phyloP scores from a whole-genome alignment of 2,113 vertebrate genomes.

The Crocuta crocuta region DNA sequence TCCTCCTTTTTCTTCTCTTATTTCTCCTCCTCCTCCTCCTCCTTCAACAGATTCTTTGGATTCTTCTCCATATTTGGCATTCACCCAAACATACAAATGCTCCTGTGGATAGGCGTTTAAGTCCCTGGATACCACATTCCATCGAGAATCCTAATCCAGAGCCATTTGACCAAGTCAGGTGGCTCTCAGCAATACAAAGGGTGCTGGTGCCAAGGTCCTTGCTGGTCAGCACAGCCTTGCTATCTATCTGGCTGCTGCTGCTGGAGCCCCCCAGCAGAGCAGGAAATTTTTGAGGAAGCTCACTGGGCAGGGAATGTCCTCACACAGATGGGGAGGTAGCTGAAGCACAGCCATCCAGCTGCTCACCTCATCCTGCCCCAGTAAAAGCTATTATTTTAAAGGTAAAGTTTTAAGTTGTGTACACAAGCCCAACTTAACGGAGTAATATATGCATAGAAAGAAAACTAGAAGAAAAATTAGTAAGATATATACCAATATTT shows the following conservation, averaged over 20 bases:
- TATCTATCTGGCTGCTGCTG: neutral
- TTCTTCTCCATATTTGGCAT: neutral
- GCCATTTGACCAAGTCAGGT: conserved; percentile 90
- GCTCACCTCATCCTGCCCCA: neutral
- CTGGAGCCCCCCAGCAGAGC: neutral
- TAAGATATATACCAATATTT: neutral
- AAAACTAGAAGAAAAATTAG: neutral
- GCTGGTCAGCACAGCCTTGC: neutral
- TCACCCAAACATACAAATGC: neutral
- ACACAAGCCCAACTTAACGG: neutral
- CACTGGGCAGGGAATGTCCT: too few relatives aligned
- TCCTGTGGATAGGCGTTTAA: conserved; percentile 84
- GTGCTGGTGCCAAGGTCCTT: neutral
- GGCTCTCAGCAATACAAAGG: conserved; percentile 81
- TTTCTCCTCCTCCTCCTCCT: too few relatives aligned
- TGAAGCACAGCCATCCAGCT: neutral
- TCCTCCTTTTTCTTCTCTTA: too few relatives aligned
- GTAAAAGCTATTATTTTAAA: neutral
- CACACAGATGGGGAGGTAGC: too few relatives aligned
- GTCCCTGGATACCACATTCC: conserved; percentile 95
- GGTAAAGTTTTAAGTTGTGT: neutral
- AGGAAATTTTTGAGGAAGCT: neutral
- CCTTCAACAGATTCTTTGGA: neutral
- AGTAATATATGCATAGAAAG: neutral
- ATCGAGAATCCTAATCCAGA: conserved; percentile 90